These are phyloP conservation scores for Pseudochromis fuscus DNA, from an alignment of 2,797 vertebrate genomes.

Conservation along the genomic window DNA sequence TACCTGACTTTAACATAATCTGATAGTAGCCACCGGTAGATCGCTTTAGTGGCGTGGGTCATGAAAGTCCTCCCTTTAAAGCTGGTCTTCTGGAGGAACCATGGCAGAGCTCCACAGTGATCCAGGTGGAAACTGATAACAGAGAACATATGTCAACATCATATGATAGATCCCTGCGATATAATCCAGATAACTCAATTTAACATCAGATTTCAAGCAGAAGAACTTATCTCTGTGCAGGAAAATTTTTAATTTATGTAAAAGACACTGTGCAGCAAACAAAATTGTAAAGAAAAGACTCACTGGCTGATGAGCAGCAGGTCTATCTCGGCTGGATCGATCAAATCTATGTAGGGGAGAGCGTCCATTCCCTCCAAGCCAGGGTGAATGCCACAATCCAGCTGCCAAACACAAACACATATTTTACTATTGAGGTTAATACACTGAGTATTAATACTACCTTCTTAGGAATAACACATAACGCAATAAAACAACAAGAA, in stretches of 20 bases:
- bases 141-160: neutral
- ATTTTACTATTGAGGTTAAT: neutral
- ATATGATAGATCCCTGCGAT: neutral
- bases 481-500: neutral
- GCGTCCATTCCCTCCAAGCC: conserved; percentile 97
- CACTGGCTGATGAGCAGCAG: conserved; percentile 97
- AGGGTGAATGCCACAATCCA: conserved; percentile 97
- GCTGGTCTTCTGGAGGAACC: conserved; percentile 98
- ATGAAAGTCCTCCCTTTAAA: conserved; percentile 98
- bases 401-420: conserved; percentile 77
- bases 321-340: conserved; percentile 96
- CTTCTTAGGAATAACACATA: too few species aligned
- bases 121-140: conserved; percentile 93
- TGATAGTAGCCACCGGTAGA: conserved; percentile 96
- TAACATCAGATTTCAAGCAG: neutral
- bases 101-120: conserved; percentile 97
- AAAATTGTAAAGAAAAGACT: conserved; percentile 70
- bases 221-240: neutral
- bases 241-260: neutral
- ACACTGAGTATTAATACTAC: neutral
- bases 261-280: neutral
- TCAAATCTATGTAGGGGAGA: conserved; percentile 95
- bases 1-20: conserved; percentile 99
- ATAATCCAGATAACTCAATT: neutral
- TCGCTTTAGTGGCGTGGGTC: conserved; percentile 98